A percentile compares a stretch with the other conserved stretches of the same genome.
phyloP scores from a whole-genome alignment of 2,797 vertebrate species.

The Sebastiscus tertius region DNA sequence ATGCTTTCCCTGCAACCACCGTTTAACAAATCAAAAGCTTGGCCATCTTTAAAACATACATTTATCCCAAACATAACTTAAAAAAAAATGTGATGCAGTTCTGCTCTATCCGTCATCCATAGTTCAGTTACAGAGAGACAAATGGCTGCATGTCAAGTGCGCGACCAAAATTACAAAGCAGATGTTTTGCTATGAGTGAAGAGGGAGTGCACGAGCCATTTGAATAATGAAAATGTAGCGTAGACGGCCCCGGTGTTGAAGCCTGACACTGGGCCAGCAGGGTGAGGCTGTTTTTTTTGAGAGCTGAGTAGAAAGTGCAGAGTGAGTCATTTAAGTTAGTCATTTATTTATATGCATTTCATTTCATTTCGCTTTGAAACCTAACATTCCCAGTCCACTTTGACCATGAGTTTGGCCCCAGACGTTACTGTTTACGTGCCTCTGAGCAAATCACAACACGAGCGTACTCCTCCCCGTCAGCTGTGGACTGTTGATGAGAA shows the following conservation, averaged over 20 bases:
- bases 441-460: constrained; percentile 9
- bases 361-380: not conserved
- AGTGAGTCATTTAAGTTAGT: not conserved
- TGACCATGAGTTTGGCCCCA: not conserved
- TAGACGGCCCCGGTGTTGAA: not conserved
- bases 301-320: not conserved
- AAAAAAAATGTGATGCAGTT: constrained; percentile 24
- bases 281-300: constrained; percentile 34
- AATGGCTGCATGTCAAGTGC: constrained; percentile 63
- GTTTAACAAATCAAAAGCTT: constrained; percentile 50
- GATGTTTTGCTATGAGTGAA: constrained; percentile 51
- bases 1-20: constrained; percentile 29
- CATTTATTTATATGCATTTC: constrained; percentile 14
- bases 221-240: constrained; percentile 33
- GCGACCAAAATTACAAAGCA: constrained; percentile 77
- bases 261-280: constrained; percentile 36
- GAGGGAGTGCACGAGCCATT: constrained; percentile 22
- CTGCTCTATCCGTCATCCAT: constrained; percentile 29
- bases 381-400: not conserved
- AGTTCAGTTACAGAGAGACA: constrained; percentile 31
- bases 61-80: constrained; percentile 54
- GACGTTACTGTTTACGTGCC: not conserved
- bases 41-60: constrained; percentile 41
- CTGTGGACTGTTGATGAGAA: not conserved
- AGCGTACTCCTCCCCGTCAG: not conserved